These are phyloP conservation scores for Scomber colias DNA, from an alignment of 2,113 vertebrate genomes.

Conservation along the genomic window DNA sequence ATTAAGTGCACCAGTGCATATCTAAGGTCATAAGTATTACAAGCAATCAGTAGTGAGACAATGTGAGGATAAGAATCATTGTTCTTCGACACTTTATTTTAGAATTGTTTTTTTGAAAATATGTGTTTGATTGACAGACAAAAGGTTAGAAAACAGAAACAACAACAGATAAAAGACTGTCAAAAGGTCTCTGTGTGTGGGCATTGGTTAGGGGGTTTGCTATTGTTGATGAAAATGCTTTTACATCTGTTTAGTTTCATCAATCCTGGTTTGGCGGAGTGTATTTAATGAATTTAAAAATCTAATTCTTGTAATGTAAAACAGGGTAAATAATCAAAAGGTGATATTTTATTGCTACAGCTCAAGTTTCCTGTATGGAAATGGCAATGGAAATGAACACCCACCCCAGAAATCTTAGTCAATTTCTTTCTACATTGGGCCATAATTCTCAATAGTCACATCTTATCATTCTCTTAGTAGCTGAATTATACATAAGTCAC, in stretches of 20 bases:
- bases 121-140: neutral
- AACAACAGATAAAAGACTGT: neutral
- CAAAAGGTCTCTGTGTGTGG: neutral
- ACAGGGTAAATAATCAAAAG: neutral
- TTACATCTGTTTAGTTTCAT: slow-evolving; percentile 9
- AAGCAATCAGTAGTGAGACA: slow-evolving; percentile 1
- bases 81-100: neutral
- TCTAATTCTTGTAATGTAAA: neutral
- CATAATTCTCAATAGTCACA: neutral
- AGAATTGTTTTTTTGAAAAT: neutral
- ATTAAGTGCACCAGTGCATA: neutral
- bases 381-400: neutral
- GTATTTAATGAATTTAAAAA: neutral
- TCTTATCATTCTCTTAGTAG: neutral
- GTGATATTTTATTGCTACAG: neutral
- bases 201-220: neutral
- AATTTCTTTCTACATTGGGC: neutral
- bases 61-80: neutral
- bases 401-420: neutral
- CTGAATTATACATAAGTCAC: neutral
- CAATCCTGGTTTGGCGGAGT: neutral
- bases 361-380: neutral
- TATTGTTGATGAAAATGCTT: slow-evolving; percentile 35
- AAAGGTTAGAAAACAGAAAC: neutral
- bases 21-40: neutral